Evolutionary conservation across 2,797 vertebrate genomes (phyloP), one percentile per base, ranked within the genome.

Genomic region (Pipistrellus pygmaeus): DNA sequence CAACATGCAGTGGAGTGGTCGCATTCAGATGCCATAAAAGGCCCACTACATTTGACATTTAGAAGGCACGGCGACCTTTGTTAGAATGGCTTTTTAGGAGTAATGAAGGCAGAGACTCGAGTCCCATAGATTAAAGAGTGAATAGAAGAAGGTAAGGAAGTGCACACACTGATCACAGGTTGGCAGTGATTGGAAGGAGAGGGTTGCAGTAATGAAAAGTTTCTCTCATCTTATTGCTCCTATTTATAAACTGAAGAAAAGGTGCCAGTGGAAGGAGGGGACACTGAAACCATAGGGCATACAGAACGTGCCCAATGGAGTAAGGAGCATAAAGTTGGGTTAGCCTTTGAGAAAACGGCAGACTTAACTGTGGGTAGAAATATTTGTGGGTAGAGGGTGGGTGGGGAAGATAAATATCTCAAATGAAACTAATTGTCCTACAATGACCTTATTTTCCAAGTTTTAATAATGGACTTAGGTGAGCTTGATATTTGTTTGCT

Each of bases 371-470:
- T 2, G 62, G 53, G 35, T 72, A 84, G 72, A 93, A 84, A 86
- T 48, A 73, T n/a, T 30, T 82, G 27, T 17, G 51, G 10, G 21
- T 41, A 12, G 30, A 44, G 17, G 60, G 44, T 46, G 48, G 17
- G 3, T 8, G 10, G 10, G 30, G 80, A 60, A 60, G 23, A 57
- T 13, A 38, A 83, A 5, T n/a, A 75, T 81, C 27, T 77, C 68
- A 77, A 85, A 87, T 27, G 25, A 95, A 89, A 78, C 27, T 68
- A 27, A 71, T 64, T 72, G 90, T 64, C 48, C 73, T 94, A 81
- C 46, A 72, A 46, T 0, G 23, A 2, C 14, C 18, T 30, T 41
- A 84, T 87, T 87, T 95, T 91, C 69, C 46, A 92, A 93, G 53
- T 48, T 87, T 23, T 60, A 53, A 93, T 51, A 88, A 85, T 21